phyloP scores from a whole-genome alignment of 2,888 invertebrate species.

The Himalopsyche kuldschensis region DNA sequence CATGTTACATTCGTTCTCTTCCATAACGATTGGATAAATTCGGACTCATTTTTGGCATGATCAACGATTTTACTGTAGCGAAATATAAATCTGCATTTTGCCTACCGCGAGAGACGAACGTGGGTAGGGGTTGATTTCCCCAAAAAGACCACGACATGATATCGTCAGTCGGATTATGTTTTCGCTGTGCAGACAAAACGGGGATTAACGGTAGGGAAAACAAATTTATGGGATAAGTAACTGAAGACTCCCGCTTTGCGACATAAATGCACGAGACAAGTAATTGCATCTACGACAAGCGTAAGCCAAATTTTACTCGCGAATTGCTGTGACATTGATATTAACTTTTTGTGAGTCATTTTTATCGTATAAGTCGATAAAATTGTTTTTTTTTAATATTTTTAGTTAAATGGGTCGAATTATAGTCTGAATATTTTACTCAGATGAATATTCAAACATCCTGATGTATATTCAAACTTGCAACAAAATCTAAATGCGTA shows the following conservation, averaged over 20 bases:
- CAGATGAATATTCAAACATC: too few relatives aligned
- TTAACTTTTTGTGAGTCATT: not conserved
- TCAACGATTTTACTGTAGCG: conserved; percentile 13
- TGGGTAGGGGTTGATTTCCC: not conserved
- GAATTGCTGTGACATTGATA: not conserved
- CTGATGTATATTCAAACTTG: too few relatives aligned
- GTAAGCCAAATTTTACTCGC: not conserved
- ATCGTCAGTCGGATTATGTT: conserved; percentile 31
- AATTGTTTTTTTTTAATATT: too few relatives aligned
- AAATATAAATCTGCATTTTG: conserved; percentile 27
- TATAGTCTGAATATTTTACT: too few relatives aligned
- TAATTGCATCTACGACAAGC: conserved; percentile 22
- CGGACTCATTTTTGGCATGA: conserved; percentile 1
- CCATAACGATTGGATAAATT: not conserved
- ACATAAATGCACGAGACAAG: conserved; percentile 22
- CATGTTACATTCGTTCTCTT: too few relatives aligned
- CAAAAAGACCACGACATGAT: not conserved
- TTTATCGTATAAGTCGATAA: not conserved
- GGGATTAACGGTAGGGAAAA: conserved; percentile 39
- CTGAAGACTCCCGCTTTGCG: conserved; percentile 30
- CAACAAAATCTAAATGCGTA: too few relatives aligned
- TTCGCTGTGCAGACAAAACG: conserved; percentile 37
- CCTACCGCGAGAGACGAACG: conserved; percentile 1
- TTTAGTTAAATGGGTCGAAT: too few relatives aligned
- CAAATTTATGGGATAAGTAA: conserved; percentile 39